These are phyloP conservation scores for Eclectus roratus DNA, from an alignment of 2,113 vertebrate genomes.

Conservation along the genomic window DNA sequence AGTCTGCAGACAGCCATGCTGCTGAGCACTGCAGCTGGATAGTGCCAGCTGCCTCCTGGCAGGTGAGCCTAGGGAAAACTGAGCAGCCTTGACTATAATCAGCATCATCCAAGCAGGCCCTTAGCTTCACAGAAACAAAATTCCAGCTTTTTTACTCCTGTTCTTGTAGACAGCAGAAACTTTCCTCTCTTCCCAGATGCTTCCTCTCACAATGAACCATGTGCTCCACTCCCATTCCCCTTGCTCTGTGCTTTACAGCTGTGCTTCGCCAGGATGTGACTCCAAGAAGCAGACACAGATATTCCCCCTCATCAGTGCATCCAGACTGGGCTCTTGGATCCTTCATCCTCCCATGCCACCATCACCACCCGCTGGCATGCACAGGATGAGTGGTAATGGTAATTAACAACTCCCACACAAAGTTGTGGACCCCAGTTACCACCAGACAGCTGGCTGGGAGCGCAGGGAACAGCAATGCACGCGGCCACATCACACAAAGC, in stretches of 20 bases:
- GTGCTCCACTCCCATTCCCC: neutral
- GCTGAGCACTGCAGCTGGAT: neutral
- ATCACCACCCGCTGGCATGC: neutral
- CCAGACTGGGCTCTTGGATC: neutral
- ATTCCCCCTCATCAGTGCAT: neutral
- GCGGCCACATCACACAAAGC: neutral
- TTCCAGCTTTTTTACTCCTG: neutral
- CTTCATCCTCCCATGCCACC: accelerated
- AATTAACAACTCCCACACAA: neutral
- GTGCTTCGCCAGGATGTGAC: neutral
- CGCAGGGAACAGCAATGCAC: neutral
- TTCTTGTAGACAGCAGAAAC: neutral
- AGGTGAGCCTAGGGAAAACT: neutral
- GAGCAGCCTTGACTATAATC: neutral
- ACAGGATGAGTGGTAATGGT: accelerated
- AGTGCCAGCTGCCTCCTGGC: neutral
- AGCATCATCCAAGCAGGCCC: neutral
- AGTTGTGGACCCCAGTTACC: accelerated
- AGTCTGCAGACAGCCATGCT: neutral
- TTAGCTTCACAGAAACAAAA: neutral
- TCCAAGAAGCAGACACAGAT: accelerated
- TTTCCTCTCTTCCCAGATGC: neutral
- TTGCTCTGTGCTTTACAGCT: neutral
- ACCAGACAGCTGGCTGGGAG: neutral
- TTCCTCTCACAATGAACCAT: neutral